Base-by-base conservation (phyloP, 2,888 invertebrate genomes). In the Coleophora flavipennella region DNA sequence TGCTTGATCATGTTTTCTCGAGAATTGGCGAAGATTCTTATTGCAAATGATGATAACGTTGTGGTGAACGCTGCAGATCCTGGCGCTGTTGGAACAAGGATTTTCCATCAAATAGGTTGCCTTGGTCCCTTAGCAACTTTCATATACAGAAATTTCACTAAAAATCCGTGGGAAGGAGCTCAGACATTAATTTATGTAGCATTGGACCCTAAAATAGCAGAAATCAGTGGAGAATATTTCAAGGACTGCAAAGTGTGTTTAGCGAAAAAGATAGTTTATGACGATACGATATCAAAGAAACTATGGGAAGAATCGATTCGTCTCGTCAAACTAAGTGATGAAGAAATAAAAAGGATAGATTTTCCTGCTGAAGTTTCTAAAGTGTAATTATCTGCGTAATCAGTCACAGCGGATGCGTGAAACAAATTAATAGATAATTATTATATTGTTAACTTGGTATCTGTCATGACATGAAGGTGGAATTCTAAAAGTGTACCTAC, bases 21-120 rank as follows among this genome's bases (percentile, higher is more conserved):
- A 28, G 93, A 94, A 7, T 57, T 93, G 3, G 89, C 89, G 13
- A 87, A 88, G 70, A 87, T 86, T 1, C 57, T 93, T 54, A 74
- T 79, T 56, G 66, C 88, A 3, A 72, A 79, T 56, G 66, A 88
- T 2, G 72, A 88, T 0, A 88, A 88, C 26, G 89, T 95, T 0
- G 91, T 92, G 0, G 91, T 89, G 0, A 94, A 95, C 60, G 91
- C 88, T 52, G 78, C 94, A n/a, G 93, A 95, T 73, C 95, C 95
- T 0, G 95, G 95, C 8, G 85, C 90, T 67, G 91, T 93, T 31
- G 90, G 91, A 50, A 91, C 91, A 0, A 89, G 88, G 12, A 93
- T 93, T 32, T 92, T 90, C 10, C 10, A 11, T 2, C 10, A 2
- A 2, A 4, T 29, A 2, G 29, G 29, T 9, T n/a, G 3, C 10